Percentiles rank a stretch among this genome's conserved stretches.
These are phyloP conservation scores for Notolabrus celidotus DNA, from an alignment of 2,797 vertebrate species.

Conservation along the genomic window DNA sequence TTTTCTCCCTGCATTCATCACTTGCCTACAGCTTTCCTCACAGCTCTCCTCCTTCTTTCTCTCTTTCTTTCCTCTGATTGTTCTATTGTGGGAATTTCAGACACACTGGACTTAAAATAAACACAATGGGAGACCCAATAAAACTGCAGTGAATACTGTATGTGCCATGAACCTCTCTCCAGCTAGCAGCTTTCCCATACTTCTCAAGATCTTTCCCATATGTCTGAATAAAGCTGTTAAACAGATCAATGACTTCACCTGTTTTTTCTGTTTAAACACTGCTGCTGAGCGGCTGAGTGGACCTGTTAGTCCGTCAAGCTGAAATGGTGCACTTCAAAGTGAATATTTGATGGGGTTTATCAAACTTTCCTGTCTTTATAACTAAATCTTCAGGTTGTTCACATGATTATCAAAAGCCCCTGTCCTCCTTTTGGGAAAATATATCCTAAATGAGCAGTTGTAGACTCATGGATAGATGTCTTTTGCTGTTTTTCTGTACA, in stretches of 20 bases:
- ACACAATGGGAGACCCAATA: slow-evolving; percentile 60
- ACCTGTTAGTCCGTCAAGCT: slow-evolving; percentile 32
- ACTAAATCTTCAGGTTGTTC: slow-evolving; percentile 20
- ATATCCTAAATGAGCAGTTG: slow-evolving; percentile 23
- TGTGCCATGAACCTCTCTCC: slow-evolving; percentile 36
- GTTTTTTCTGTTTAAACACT: slow-evolving; percentile 25
- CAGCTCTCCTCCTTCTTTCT: not conserved
- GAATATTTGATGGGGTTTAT: slow-evolving; percentile 35
- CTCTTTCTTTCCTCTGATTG: slow-evolving; percentile 58
- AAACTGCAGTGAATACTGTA: slow-evolving; percentile 37
- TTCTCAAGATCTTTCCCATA: slow-evolving; percentile 64
- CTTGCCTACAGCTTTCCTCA: slow-evolving; percentile 11
- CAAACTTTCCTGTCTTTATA: slow-evolving; percentile 14
- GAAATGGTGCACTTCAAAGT: slow-evolving; percentile 48
- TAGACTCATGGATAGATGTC: slow-evolving; percentile 10
- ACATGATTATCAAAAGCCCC: slow-evolving; percentile 8
- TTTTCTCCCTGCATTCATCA: slow-evolving; percentile 3
- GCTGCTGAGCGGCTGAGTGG: slow-evolving; percentile 35
- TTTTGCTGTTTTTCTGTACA: not conserved
- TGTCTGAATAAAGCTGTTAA: slow-evolving; percentile 62
- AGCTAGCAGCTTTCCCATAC: slow-evolving; percentile 55
- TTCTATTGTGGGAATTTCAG: slow-evolving; percentile 61
- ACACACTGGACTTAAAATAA: slow-evolving; percentile 53
- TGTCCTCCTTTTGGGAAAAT: slow-evolving; percentile 28
- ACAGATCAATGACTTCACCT: slow-evolving; percentile 69